A percentile compares a stretch with the other conserved stretches of the same genome.
Evolutionary conservation across 2,113 vertebrate species (phyloP).

Genomic region (Copsychus sechellarum): DNA sequence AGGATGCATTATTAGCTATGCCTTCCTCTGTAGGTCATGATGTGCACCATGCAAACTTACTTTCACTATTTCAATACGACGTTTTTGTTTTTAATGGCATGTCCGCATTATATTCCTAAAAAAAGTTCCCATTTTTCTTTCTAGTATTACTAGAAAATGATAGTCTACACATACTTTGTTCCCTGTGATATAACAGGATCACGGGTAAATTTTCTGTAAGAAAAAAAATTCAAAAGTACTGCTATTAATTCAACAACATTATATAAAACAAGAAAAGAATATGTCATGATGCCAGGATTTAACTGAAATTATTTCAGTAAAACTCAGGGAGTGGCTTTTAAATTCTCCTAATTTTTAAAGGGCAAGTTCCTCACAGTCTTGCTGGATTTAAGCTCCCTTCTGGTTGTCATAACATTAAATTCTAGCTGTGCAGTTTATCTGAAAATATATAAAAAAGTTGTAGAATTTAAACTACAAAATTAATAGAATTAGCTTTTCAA

Average conservation of each 20-base stretch:
- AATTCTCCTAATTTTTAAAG: neutral
- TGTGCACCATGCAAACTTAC: neutral
- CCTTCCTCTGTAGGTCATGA: neutral
- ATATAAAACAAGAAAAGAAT: neutral
- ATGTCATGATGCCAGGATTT: neutral
- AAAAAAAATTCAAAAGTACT: neutral
- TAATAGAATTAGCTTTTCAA: neutral
- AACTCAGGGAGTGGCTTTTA: neutral
- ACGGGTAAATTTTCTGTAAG: neutral
- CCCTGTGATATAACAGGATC: neutral
- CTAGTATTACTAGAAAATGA: neutral
- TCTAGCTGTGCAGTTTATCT: neutral
- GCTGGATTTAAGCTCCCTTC: neutral
- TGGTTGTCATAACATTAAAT: neutral
- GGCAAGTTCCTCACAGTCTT: neutral
- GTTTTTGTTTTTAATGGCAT: neutral
- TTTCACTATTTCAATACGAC: neutral
- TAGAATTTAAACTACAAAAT: neutral
- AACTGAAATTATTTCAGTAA: neutral
- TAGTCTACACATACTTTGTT: neutral
- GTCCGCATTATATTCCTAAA: neutral
- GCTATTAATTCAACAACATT: neutral
- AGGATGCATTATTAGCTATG: rapidly evolving
- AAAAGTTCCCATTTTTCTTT: neutral
- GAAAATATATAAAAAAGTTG: neutral